Conservation (phyloP, 2,113 vertebrate genomes). For the Bucco capensis region DNA sequence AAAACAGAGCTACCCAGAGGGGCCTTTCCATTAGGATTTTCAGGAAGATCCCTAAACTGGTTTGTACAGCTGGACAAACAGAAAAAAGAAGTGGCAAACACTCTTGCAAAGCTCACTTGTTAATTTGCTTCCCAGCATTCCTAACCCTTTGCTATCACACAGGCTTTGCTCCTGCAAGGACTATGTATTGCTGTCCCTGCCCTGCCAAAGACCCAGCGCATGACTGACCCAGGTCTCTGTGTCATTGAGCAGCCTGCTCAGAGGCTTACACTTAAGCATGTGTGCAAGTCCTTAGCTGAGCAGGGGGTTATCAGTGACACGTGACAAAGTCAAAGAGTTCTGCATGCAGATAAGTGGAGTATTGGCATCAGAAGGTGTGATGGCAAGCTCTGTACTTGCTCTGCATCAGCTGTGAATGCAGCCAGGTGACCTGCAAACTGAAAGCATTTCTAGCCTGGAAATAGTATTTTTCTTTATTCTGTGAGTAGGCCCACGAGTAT, state of each 20-base stretch:
- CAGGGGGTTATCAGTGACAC: background rate
- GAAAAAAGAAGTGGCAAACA: background rate
- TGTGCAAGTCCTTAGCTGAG: background rate
- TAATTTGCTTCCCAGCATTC: background rate
- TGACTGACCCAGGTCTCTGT: background rate
- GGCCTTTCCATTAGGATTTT: background rate
- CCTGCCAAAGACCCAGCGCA: background rate
- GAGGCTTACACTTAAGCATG: background rate
- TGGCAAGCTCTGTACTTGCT: background rate
- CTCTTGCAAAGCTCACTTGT: background rate
- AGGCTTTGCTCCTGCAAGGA: background rate
- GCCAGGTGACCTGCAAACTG: background rate
- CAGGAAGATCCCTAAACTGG: background rate
- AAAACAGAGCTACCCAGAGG: background rate
- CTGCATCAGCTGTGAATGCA: background rate
- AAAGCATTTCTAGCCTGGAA: background rate
- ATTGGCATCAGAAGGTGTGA: background rate
- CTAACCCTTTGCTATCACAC: background rate
- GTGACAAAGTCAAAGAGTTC: background rate
- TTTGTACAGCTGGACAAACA: background rate
- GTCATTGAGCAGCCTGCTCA: background rate
- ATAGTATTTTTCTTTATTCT: background rate
- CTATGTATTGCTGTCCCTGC: background rate
- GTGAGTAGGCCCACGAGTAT: background rate
- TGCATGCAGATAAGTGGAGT: background rate